These are phyloP conservation scores for Xyliphius kryptos DNA, from an alignment of 2,113 vertebrate genomes.

Conservation along the genomic window DNA sequence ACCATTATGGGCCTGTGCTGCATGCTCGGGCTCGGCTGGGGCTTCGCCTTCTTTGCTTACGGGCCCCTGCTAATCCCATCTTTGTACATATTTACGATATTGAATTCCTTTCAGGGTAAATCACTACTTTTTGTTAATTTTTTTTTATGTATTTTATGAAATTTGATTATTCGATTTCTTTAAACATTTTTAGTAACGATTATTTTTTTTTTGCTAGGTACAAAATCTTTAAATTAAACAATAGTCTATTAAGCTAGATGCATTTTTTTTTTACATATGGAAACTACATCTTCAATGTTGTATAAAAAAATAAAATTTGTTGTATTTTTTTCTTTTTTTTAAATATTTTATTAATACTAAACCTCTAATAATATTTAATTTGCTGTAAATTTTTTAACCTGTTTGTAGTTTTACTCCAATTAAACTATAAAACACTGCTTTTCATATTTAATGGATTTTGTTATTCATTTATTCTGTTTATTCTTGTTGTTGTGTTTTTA, in stretches of 20 bases:
- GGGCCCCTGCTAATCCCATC: constrained; percentile 45
- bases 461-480: no score
- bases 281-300: no score
- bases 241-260: no score
- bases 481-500: constrained; percentile 28
- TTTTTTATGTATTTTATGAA: neutral
- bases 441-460: neutral
- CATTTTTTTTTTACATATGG: no score
- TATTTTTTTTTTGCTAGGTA: no score
- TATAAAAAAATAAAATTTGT: no score
- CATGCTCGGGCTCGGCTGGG: constrained; percentile 60
- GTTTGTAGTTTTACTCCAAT: neutral
- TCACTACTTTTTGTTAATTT: neutral
- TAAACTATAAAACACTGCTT: neutral
- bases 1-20: constrained; percentile 55
- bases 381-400: no score
- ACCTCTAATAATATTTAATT: no score
- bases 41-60: constrained; percentile 58
- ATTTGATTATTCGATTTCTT: neutral
- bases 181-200: neutral
- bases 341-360: no score
- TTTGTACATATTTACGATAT: constrained; percentile 59
- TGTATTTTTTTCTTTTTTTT: no score
- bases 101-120: constrained; percentile 66
- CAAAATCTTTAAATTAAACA: no score